These are phyloP conservation scores for Neosalanx taihuensis DNA, from an alignment of 2,797 vertebrate species.

Conservation along the genomic window DNA sequence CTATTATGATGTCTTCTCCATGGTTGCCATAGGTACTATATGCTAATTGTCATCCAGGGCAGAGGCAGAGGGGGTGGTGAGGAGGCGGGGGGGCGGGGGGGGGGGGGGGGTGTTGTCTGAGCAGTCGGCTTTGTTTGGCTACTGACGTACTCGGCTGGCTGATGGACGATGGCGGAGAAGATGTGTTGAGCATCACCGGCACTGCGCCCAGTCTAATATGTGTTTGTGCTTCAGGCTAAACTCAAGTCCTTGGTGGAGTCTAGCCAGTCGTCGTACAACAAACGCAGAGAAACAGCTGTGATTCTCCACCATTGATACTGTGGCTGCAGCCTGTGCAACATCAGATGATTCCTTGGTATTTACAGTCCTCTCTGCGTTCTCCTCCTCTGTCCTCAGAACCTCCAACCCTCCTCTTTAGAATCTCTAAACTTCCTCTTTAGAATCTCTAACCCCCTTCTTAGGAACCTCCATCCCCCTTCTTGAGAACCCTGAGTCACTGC, in stretches of 20 bases:
- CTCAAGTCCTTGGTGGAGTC: no score
- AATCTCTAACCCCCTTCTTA: no score
- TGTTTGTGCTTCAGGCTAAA: background rate
- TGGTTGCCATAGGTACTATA: conserved; percentile 62
- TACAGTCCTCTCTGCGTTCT: no score
- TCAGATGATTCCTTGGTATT: no score
- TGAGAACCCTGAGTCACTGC: conserved; percentile 51
- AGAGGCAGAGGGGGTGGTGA: conserved; percentile 36
- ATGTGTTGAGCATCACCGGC: conserved; percentile 26
- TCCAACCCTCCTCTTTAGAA: no score
- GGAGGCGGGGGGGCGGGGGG: conserved; percentile 17
- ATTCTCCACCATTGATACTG: no score
- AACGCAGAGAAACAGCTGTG: no score
- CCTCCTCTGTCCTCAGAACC: no score
- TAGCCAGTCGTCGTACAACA: no score
- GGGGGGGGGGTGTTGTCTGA: conserved; percentile 24
- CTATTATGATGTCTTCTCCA: conserved; percentile 60
- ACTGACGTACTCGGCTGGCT: conserved; percentile 58
- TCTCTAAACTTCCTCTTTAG: no score
- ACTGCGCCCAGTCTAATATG: background rate
- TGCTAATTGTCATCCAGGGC: conserved; percentile 64
- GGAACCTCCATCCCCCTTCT: no score
- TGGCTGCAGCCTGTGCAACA: no score
- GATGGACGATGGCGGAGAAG: conserved; percentile 63
- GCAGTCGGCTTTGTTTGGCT: conserved; percentile 52